A percentile compares a stretch with the other conserved stretches of the same genome.
These are phyloP conservation scores for Achlya flavicornis DNA, from an alignment of 2,888 invertebrate genomes.

Conservation along the genomic window DNA sequence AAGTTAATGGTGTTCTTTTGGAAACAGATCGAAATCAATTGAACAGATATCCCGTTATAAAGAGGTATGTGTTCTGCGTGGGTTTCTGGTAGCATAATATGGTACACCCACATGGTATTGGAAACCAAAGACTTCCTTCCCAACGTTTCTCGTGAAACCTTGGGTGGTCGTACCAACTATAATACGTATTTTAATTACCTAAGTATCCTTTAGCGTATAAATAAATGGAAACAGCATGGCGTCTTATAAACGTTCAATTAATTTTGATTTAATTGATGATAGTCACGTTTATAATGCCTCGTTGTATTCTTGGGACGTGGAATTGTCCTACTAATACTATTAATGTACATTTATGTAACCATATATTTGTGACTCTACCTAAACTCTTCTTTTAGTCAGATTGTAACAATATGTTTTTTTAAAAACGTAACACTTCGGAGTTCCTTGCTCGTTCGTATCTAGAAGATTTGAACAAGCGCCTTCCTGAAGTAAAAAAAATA, in stretches of 20 bases:
- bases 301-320: not conserved
- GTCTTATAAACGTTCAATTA: not conserved
- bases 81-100: not conserved
- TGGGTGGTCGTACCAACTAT: not conserved
- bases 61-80: not conserved
- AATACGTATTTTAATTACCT: conserved; percentile 3
- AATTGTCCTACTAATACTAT: not conserved
- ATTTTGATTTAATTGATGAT: conserved; percentile 3
- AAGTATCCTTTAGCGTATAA: conserved; percentile 1
- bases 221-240: conserved; percentile 2
- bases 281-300: not conserved
- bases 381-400: no score
- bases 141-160: not conserved
- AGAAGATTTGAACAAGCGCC: no score
- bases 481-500: no score
- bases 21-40: not conserved
- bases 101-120: not conserved
- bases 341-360: not conserved
- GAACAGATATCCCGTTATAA: not conserved
- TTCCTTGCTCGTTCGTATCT: no score
- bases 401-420: no score
- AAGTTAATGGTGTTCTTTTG: not conserved
- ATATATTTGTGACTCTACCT: not conserved
- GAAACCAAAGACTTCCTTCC: not conserved
- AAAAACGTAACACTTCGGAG: no score